These are phyloP conservation scores for Chymomyza caudatula DNA, from an alignment of 2,888 invertebrate genomes.

Conservation along the genomic window DNA sequence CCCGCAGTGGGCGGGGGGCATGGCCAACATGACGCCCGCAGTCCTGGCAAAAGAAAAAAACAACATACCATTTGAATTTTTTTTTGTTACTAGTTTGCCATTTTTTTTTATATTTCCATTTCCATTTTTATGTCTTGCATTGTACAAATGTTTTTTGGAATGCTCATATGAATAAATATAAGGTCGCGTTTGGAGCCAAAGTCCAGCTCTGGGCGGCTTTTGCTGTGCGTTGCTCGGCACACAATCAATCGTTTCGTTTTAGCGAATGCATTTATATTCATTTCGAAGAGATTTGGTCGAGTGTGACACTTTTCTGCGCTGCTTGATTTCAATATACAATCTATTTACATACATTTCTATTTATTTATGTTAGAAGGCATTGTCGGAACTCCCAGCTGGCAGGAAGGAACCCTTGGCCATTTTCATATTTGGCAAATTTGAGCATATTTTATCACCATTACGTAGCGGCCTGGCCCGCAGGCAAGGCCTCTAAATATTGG, in stretches of 20 bases:
- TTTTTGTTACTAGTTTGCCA: not conserved
- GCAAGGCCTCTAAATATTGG: slow-evolving; percentile 45
- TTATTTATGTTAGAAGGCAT: slow-evolving; percentile 15
- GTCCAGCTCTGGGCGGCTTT: not conserved
- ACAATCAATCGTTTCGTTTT: slow-evolving; percentile 77
- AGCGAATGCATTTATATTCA: slow-evolving; percentile 76
- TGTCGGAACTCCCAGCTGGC: slow-evolving; percentile 27
- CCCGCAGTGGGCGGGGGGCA: slow-evolving; percentile 17
- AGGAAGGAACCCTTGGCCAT: slow-evolving; percentile 51
- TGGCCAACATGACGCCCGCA: slow-evolving; percentile 30
- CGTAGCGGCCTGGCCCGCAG: slow-evolving; percentile 24
- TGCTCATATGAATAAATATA: slow-evolving; percentile 57
- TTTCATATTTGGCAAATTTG: slow-evolving; percentile 72
- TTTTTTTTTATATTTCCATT: slow-evolving; percentile 1
- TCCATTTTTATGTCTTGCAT: slow-evolving; percentile 16
- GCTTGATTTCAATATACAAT: slow-evolving; percentile 57
- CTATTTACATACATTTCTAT: slow-evolving; percentile 6
- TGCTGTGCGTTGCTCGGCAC: too few relatives aligned
- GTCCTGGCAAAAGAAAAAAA: slow-evolving; percentile 2
- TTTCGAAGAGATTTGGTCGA: slow-evolving; percentile 60
- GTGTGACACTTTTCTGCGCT: slow-evolving; percentile 24
- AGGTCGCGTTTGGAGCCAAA: slow-evolving; percentile 10
- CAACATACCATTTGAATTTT: slow-evolving; percentile 21
- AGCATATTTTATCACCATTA: slow-evolving; percentile 76
- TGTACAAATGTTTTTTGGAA: slow-evolving; percentile 23